phyloP scores from a whole-genome alignment of 2,888 invertebrate genomes.

The Rhagonycha fulva region DNA sequence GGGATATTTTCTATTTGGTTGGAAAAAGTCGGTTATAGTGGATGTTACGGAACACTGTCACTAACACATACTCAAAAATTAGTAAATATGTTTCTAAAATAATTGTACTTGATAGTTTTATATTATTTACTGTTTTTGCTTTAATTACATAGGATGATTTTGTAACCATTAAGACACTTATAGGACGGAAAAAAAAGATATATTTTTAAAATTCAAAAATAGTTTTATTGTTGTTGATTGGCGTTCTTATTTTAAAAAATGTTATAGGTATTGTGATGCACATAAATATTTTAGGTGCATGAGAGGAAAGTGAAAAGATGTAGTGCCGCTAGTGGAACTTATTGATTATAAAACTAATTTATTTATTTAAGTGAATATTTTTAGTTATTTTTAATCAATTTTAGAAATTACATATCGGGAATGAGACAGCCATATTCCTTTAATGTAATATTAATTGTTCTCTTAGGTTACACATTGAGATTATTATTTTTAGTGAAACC shows the following conservation, averaged over 20 bases:
- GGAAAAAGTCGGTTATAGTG: constrained; percentile 92
- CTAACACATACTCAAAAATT: constrained; percentile 20
- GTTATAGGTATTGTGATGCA: neutral
- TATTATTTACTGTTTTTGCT: neutral
- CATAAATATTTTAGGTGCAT: neutral
- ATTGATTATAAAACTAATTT: neutral
- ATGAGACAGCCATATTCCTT: constrained; percentile 11
- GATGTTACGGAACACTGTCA: constrained; percentile 97
- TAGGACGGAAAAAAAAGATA: neutral
- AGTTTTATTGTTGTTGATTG: neutral
- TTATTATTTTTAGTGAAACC: constrained; percentile 8
- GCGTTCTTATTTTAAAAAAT: neutral
- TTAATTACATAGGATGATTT: constrained; percentile 2
- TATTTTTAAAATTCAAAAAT: neutral
- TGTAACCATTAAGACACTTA: neutral
- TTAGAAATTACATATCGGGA: neutral
- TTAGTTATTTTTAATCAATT: neutral
- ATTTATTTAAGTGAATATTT: neutral
- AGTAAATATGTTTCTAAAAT: neutral
- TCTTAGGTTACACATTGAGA: constrained; percentile 11
- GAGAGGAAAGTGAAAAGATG: neutral
- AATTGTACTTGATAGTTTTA: neutral
- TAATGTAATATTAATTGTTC: neutral
- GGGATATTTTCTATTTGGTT: constrained; percentile 94
- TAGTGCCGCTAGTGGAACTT: neutral